Percentiles rank a stretch among this genome's conserved stretches.
These are phyloP conservation scores for Asteroscopus sphinx DNA, from an alignment of 2,888 invertebrate genomes.

Conservation along the genomic window DNA sequence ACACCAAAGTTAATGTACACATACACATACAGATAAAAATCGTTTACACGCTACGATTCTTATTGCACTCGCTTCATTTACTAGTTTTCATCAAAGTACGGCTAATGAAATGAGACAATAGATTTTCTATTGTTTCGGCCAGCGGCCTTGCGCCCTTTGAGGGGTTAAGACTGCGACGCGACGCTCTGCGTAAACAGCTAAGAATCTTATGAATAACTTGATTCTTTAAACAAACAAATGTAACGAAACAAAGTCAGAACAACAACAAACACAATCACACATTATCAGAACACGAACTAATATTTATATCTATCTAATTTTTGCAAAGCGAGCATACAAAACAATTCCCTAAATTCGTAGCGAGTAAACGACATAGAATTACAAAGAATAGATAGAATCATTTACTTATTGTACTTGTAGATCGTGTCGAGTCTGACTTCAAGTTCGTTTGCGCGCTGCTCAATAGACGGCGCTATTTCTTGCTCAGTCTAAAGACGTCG, in stretches of 20 bases:
- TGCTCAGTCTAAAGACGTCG: slow-evolving; percentile 83
- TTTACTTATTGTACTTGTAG: slow-evolving; percentile 77
- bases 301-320: slow-evolving; percentile 25
- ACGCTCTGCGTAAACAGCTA: slow-evolving; percentile 13
- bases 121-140: too few relatives aligned
- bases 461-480: slow-evolving; percentile 71
- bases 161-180: too few relatives aligned
- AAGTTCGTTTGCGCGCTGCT: slow-evolving; percentile 48
- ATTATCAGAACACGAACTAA: slow-evolving; percentile 26
- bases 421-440: slow-evolving; percentile 60
- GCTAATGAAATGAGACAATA: too few relatives aligned
- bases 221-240: slow-evolving; percentile 34
- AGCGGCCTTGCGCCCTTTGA: too few relatives aligned
- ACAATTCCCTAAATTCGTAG: slow-evolving; percentile 35
- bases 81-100: slow-evolving; percentile 23
- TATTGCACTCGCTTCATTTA: slow-evolving; percentile 20
- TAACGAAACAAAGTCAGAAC: slow-evolving; percentile 24
- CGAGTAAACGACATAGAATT: slow-evolving; percentile 54
- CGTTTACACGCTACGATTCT: slow-evolving; percentile 55
- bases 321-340: slow-evolving; percentile 28
- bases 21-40: slow-evolving; percentile 41
- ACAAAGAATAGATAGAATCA: slow-evolving; percentile 45
- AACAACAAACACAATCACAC: slow-evolving; percentile 39
- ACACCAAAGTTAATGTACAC: slow-evolving; percentile 56
- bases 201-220: slow-evolving; percentile 23